phyloP scores from a whole-genome alignment of 2,797 vertebrate species.

The Craterocephalus amniculus region DNA sequence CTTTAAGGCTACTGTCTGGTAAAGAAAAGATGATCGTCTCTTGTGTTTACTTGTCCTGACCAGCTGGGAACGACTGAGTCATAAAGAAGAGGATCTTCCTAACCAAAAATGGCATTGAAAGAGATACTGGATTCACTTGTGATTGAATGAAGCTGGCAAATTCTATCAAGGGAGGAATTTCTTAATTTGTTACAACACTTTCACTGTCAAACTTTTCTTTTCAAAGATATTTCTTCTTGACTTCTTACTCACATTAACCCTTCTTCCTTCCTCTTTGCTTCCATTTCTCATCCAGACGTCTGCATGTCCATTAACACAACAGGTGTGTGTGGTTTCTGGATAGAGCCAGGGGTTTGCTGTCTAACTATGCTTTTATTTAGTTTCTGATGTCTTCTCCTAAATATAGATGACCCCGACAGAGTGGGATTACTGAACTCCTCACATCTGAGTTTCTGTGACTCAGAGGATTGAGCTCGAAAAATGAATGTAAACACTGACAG shows the following conservation, averaged over 20 bases:
- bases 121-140: slow-evolving; percentile 29
- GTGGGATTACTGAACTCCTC: slow-evolving; percentile 47
- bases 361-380: slow-evolving; percentile 62
- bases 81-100: slow-evolving; percentile 64
- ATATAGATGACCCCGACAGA: slow-evolving; percentile 61
- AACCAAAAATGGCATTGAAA: slow-evolving; percentile 81
- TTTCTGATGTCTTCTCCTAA: slow-evolving; percentile 59
- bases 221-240: slow-evolving; percentile 4
- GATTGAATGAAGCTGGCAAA: slow-evolving; percentile 19
- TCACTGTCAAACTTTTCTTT: background rate
- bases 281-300: slow-evolving; percentile 33
- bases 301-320: slow-evolving; percentile 64
- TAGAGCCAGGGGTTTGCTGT: slow-evolving; percentile 50
- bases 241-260: background rate
- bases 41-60: slow-evolving; percentile 64
- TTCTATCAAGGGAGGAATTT: slow-evolving; percentile 21
- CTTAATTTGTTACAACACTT: slow-evolving; percentile 3
- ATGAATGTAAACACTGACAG: slow-evolving; percentile 16
- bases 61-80: slow-evolving; percentile 52
- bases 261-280: slow-evolving; percentile 1
- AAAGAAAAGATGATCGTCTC: slow-evolving; percentile 46
- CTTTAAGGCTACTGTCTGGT: slow-evolving; percentile 42
- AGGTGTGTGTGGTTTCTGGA: slow-evolving; percentile 76
- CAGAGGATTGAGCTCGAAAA: slow-evolving; percentile 10
- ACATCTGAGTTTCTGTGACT: slow-evolving; percentile 32